These are phyloP conservation scores for Erpornis zantholeuca DNA, from an alignment of 2,113 vertebrate species.

Conservation along the genomic window DNA sequence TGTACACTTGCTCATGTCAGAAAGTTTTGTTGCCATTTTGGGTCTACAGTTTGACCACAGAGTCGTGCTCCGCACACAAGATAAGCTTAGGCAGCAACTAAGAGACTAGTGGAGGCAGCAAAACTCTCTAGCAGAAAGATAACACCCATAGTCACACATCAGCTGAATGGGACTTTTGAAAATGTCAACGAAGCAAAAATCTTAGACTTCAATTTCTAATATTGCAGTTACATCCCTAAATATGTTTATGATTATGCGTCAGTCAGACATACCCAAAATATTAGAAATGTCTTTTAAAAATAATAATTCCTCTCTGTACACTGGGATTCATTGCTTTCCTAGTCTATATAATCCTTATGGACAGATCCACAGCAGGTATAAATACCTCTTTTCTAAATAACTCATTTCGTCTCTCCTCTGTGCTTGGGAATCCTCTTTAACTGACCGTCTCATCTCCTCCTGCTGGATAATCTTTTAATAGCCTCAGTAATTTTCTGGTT, in stretches of 20 bases:
- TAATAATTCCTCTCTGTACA: neutral
- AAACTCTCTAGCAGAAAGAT: neutral
- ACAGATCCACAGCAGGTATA: slow-evolving; percentile 1
- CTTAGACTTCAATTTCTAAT: neutral
- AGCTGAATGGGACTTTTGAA: neutral
- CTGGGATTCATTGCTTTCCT: neutral
- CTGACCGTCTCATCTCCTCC: neutral
- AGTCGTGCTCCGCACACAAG: neutral
- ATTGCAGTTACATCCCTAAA: neutral
- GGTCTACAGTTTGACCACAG: neutral
- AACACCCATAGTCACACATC: neutral
- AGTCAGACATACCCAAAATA: neutral
- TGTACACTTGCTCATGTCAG: neutral
- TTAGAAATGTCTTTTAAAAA: neutral
- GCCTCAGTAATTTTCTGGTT: neutral
- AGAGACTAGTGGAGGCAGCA: neutral
- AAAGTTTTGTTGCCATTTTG: neutral
- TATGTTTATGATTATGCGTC: neutral
- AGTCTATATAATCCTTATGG: neutral
- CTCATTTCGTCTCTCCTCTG: neutral
- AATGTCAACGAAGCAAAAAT: neutral
- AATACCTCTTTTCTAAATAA: slow-evolving; percentile 3
- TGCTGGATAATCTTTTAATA: slow-evolving; percentile 41
- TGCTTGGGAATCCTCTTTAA: neutral
- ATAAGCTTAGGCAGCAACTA: neutral